phyloP scores from a whole-genome alignment of 2,888 invertebrate species.

The Trichopoda pennipes region DNA sequence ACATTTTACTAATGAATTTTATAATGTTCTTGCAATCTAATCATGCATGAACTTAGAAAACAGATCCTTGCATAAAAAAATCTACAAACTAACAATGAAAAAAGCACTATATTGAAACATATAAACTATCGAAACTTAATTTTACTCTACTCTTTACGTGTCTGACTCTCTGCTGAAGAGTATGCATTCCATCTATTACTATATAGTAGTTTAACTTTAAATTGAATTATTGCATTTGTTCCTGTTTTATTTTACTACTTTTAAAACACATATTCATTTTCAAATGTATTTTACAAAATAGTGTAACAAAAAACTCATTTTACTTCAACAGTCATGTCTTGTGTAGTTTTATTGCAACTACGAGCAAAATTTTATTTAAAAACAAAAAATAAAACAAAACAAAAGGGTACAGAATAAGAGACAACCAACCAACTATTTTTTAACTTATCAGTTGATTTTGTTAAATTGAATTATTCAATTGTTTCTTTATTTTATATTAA shows the following conservation, averaged over 20 bases:
- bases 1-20: no score
- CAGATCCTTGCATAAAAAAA: no score
- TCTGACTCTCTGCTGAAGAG: slow-evolving; percentile 15
- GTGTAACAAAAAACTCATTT: slow-evolving; percentile 27
- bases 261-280: slow-evolving; percentile 24
- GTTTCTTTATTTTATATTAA: slow-evolving; percentile 62
- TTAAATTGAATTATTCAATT: slow-evolving; percentile 67
- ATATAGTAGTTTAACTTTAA: slow-evolving; percentile 63
- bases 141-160: background rate
- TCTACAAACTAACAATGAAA: no score
- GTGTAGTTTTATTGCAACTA: background rate
- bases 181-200: slow-evolving; percentile 23
- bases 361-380: slow-evolving; percentile 16
- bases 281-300: slow-evolving; percentile 34
- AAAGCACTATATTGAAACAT: no score
- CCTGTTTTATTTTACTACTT: slow-evolving; percentile 47
- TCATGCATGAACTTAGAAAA: no score
- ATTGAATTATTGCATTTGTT: slow-evolving; percentile 66
- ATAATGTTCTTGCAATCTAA: no score
- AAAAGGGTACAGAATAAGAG: background rate
- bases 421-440: slow-evolving; percentile 47
- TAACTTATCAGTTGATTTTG: slow-evolving; percentile 66
- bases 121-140: no score
- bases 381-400: background rate
- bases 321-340: slow-evolving; percentile 35